Evolutionary conservation across 2,797 vertebrate genomes (phyloP), one percentile per base, ranked within the genome.

Genomic region (Liasis olivaceus): DNA sequence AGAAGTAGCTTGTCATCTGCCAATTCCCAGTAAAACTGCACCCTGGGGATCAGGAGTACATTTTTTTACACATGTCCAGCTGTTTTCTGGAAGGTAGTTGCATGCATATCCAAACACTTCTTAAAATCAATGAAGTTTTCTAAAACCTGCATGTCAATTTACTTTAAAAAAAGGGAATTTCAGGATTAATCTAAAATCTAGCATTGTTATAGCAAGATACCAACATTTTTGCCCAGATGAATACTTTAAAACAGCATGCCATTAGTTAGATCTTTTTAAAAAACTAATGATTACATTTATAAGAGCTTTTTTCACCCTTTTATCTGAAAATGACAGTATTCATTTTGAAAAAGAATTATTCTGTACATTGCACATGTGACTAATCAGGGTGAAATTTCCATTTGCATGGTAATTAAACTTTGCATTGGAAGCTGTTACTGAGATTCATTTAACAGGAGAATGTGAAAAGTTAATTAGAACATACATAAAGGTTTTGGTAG

Each of bases 391-490:
- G 84, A 56, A 4, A 5, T 14, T 90, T 91, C 60, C 3, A 59
- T 94, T 91, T 91, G 31, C 17, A 15, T 36, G 28, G 60, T 86
- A 93, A 0, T 91, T 3, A 5, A 85, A 54, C 60, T 94, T 63
- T 92, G 24, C 24, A 90, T 0, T 54, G 56, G 90, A 89, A 91
- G 17, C 77, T 63, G n/a, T 60, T 69, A 85, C 81, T 3, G 3
- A 0, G 0, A 42, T 69, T 62, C 69, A 90, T 95, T 86, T 51
- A 96, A 64, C 14, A 26, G 60, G 0, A 1, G 11, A 90, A 11
- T 1, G 89, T 90, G 64, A 84, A 93, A 95, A 92, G 92, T 59
- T n/a, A 89, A 51, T 81, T 92, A 66, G 26, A 42, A 66, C 22
- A 3, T 56, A 87, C 0, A 0, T 60, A 90, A 85, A 92, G 72